phyloP scores from a whole-genome alignment of 2,113 vertebrate genomes.

The Periophthalmus modestus region DNA sequence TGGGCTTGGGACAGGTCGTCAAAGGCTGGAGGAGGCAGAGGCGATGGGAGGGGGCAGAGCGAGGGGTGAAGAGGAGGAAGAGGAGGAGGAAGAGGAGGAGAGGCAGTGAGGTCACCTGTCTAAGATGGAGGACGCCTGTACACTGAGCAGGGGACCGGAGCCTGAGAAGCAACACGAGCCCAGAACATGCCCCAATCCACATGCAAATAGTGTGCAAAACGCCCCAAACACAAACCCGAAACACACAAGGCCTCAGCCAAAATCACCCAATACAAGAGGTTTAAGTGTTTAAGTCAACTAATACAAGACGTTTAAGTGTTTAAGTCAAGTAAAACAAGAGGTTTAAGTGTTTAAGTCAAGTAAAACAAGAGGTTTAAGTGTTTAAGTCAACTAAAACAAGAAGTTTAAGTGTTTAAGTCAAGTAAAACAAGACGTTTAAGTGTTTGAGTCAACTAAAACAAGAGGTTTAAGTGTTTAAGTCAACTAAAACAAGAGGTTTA shows the following conservation, averaged over 20 bases:
- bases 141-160: slow-evolving; percentile 60
- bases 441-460: too few relatives aligned
- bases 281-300: too few relatives aligned
- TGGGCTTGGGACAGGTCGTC: slow-evolving; percentile 93
- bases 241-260: not conserved
- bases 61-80: slow-evolving; percentile 21
- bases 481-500: too few relatives aligned
- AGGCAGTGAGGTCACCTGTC: slow-evolving; percentile 74
- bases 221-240: not conserved
- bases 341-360: too few relatives aligned
- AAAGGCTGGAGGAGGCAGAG: slow-evolving; percentile 82
- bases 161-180: slow-evolving; percentile 71
- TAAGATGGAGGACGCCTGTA: slow-evolving; percentile 58
- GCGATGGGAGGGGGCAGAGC: slow-evolving; percentile 24
- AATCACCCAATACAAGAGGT: not conserved
- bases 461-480: too few relatives aligned
- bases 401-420: too few relatives aligned
- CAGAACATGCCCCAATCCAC: slow-evolving; percentile 45
- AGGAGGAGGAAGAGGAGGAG: slow-evolving; percentile 51
- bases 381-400: too few relatives aligned
- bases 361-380: too few relatives aligned
- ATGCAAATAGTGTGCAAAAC: not conserved
- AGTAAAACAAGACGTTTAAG: too few relatives aligned
- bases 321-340: too few relatives aligned
- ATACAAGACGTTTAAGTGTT: too few relatives aligned